Base-by-base conservation (phyloP, 1,140 invertebrate genomes). In the Cardiocondyla obscurior region DNA sequence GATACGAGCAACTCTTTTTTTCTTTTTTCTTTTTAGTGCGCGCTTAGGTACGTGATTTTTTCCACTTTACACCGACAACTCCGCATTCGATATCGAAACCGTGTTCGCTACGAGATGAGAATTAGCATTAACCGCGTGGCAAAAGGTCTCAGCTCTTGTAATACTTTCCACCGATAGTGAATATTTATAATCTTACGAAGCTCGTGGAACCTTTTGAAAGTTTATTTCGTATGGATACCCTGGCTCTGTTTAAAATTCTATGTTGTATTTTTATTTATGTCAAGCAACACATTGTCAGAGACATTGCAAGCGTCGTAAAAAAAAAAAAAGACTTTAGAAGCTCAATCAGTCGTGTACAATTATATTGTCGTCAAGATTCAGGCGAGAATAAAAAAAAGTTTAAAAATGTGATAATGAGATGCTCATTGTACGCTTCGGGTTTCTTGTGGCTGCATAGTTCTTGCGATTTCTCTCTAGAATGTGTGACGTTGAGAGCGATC, bases 161-260 rank as follows among this genome's bases (percentile, higher is more conserved):
- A 53, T 70, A 22, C 30, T 70, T 53, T 36, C 28, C 19, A n/a
- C 16, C 16, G 46, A 14, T n/a, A 19, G 69, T 33, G 28, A 53
- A 72, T 72, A 49, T 72, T 72, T 51, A 70, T 51, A 19, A 51
- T 70, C n/a, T 51, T 28, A 49, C 65, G 44, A n/a, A n/a, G 28
- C 33, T n/a, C 22, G 65, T 49, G 22, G n/a, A 51, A 49, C 30
- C 65, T 69, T 49, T 49, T 49, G 44, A 30, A 30, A 49, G n/a
- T 69, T 51, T n/a, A 49, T 51, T 30, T 65, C 14, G n/a, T 14
- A 46, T 46, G 64, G 22, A 67, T 16, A 67, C 25, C 8, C 16
- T 10, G 39, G 6, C 39, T 33, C 33, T 25, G n/a, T 57, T 39
- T 55, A 22, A 51, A 39, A 72, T 53, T 72, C 30, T 72, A 39